phyloP scores from a whole-genome alignment of 92 coral and sea anemone species.

The Palythoa grandis region DNA sequence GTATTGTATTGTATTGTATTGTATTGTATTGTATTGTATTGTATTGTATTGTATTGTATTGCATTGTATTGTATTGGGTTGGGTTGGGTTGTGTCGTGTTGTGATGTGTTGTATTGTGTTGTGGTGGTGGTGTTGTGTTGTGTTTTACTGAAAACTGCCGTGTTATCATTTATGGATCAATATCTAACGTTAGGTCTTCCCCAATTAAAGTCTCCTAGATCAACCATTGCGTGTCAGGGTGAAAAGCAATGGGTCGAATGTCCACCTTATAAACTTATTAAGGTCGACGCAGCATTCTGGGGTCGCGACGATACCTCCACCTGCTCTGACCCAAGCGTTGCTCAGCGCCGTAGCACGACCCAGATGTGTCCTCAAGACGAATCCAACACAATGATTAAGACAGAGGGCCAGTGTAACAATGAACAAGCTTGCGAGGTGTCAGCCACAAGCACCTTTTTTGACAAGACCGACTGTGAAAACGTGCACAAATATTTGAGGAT shows the following conservation, averaged over 20 bases:
- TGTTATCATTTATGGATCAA: neutral
- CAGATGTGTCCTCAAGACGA: slow-evolving; percentile 90
- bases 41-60: too few species aligned
- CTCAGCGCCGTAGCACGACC: slow-evolving; percentile 80
- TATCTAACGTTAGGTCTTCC: neutral
- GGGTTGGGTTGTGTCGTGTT: too few species aligned
- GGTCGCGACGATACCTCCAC: slow-evolving; percentile 86
- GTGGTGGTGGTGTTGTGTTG: neutral
- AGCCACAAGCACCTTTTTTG: slow-evolving; percentile 83
- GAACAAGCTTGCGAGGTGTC: slow-evolving; percentile 89
- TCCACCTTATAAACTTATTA: slow-evolving; percentile 78
- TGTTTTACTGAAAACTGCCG: neutral
- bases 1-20: too few species aligned
- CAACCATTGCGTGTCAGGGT: slow-evolving; percentile 85
- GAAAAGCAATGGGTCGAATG: slow-evolving; percentile 92
- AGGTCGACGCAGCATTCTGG: slow-evolving; percentile 85
- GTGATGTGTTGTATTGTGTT: neutral
- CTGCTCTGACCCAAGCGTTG: slow-evolving; percentile 77
- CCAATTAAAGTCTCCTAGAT: slow-evolving; percentile 59
- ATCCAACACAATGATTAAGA: slow-evolving; percentile 79
- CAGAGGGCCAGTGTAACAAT: slow-evolving; percentile 83
- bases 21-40: too few species aligned
- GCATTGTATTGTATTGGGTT: too few species aligned
- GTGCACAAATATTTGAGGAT: slow-evolving; percentile 79
- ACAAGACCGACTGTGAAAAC: slow-evolving; percentile 87